phyloP scores from a whole-genome alignment of 1,140 invertebrate genomes.

The Druon quercuslanigerum region DNA sequence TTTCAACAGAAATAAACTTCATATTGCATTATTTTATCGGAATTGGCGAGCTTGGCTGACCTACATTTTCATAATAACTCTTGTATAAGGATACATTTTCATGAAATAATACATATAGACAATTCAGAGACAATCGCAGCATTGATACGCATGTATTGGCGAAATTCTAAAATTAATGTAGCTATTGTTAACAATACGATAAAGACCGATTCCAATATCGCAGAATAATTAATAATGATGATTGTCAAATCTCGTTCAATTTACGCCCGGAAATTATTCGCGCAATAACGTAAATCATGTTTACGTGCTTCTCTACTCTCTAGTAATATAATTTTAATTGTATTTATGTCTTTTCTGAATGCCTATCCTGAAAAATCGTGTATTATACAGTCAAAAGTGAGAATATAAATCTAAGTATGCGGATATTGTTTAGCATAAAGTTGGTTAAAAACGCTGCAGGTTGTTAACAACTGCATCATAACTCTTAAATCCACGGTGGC shows the following conservation, averaged over 20 bases:
- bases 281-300: too few species aligned
- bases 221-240: background rate
- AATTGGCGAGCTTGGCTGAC: background rate
- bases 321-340: too few species aligned
- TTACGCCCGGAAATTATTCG: too few species aligned
- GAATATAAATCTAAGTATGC: too few species aligned
- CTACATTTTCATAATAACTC: slow-evolving; percentile 21
- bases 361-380: too few species aligned
- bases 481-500: too few species aligned
- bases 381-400: too few species aligned
- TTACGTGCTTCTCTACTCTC: too few species aligned
- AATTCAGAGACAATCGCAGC: background rate
- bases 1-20: background rate
- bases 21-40: background rate
- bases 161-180: background rate
- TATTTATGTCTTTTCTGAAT: too few species aligned
- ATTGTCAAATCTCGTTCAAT: background rate
- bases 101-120: background rate
- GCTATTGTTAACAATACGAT: slow-evolving; percentile 13
- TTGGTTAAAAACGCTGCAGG: too few species aligned
- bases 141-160: background rate
- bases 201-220: background rate
- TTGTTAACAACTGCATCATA: too few species aligned
- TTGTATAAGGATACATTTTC: background rate
- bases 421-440: too few species aligned